phyloP scores from a whole-genome alignment of 2,797 vertebrate genomes.

The Cichlasoma orientale region DNA sequence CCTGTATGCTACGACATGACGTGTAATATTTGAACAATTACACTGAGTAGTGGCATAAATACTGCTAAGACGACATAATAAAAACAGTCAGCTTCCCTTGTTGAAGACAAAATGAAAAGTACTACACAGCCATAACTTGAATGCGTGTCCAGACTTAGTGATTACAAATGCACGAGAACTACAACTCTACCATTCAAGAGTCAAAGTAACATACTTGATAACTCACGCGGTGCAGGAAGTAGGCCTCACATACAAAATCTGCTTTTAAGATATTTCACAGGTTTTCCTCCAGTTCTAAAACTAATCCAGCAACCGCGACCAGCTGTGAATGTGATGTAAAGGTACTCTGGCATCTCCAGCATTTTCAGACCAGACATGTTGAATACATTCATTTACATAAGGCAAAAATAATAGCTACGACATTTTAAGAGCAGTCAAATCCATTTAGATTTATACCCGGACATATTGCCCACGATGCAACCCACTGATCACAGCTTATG shows the following conservation, averaged over 20 bases:
- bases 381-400: constrained; percentile 72
- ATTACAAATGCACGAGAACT: background rate
- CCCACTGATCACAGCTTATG: background rate
- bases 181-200: constrained; percentile 3
- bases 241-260: constrained; percentile 30
- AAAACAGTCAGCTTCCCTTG: constrained; percentile 47
- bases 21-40: constrained; percentile 34
- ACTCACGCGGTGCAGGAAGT: constrained; percentile 8
- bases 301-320: background rate
- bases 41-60: constrained; percentile 51
- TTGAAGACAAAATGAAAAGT: constrained; percentile 18
- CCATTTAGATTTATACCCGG: background rate
- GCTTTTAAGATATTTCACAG: constrained; percentile 15
- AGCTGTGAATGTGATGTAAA: background rate
- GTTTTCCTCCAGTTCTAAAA: constrained; percentile 3
- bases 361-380: constrained; percentile 21
- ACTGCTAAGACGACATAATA: constrained; percentile 29
- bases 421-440: constrained; percentile 10
- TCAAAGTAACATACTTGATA: constrained; percentile 19
- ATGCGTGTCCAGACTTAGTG: constrained; percentile 13
- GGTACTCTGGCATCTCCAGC: constrained; percentile 36
- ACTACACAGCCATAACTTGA: constrained; percentile 15
- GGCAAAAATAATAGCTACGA: constrained; percentile 62
- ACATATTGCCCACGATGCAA: background rate
- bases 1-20: constrained; percentile 46